Base-by-base conservation (phyloP, 2,888 invertebrate species). In the Trissoscelio sp. region DNA sequence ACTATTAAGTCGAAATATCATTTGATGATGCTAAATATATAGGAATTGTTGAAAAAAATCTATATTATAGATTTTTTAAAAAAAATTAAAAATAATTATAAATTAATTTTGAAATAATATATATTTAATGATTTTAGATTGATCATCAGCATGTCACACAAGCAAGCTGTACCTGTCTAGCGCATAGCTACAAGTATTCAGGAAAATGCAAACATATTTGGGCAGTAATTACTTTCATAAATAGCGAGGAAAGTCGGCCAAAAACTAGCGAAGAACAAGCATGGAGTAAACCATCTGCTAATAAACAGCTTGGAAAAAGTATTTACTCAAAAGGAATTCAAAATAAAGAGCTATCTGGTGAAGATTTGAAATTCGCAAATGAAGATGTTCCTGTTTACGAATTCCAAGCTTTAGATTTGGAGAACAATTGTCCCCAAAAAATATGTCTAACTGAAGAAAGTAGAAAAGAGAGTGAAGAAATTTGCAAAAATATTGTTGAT, bases 231-330 rank as follows among this genome's bases (percentile, higher is more conserved):
- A 22, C 64, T 37, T 81, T 46, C 22, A 46, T 81, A 3, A 83
- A 83, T 31, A 34, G 48, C 16, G 83, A 83, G 48, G 18, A 67
- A 53, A 82, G 83, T 46, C 9, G n/a, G 9, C 64, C 80, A 11
- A 78, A 79, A 78, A 83, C 84, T 1, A 75, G 69, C 42, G 0
- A 53, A 0, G 82, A 84, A 14, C 84, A 84, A 58, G 72, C 67
- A 58, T 82, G 83, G 84, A 82, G 83, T 11, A 82, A 67, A 57
- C 81, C 82, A 7, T 82, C 81, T 0, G 62, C 34, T n/a, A n/a
- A n/a, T 4, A 75, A n/a, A 7, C 82, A 82, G 42, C 31, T 82
- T 2, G 77, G 62, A 12, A 69, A 83, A 44, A 58, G 62, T 39
- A 70, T 70, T 11, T 81, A 82, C 31, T 64, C 82, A 4, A 82